A percentile compares a stretch with the other conserved stretches of the same genome.
phyloP scores from a whole-genome alignment of 2,797 vertebrate species.

The Pelodytes ibericus region DNA sequence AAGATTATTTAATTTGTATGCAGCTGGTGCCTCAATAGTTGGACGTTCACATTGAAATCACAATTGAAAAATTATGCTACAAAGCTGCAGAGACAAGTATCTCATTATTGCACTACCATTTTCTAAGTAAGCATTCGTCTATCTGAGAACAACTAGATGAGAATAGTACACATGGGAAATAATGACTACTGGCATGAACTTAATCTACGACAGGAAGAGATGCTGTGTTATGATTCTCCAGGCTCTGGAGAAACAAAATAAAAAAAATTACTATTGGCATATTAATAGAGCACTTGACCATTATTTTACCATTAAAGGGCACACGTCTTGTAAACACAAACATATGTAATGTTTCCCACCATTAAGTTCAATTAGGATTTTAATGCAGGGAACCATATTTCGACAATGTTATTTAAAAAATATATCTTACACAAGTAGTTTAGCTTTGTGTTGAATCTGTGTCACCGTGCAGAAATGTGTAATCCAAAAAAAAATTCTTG shows the following conservation, averaged over 20 bases:
- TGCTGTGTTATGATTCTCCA: slow-evolving; percentile 7
- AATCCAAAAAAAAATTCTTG: too few species aligned
- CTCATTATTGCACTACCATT: slow-evolving; percentile 12
- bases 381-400: too few species aligned
- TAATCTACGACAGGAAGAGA: not conserved
- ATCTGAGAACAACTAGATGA: not conserved
- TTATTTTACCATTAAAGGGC: not conserved
- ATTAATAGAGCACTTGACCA: slow-evolving; percentile 5
- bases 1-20: not conserved
- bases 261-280: too few species aligned
- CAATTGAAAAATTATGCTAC: slow-evolving; percentile 1
- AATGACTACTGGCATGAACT: slow-evolving; percentile 5
- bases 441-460: too few species aligned
- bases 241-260: slow-evolving; percentile 1
- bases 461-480: too few species aligned
- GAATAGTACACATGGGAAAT: slow-evolving; percentile 35
- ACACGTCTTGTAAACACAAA: slow-evolving; percentile 4
- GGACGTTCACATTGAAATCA: not conserved
- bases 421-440: too few species aligned
- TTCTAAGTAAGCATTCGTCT: slow-evolving; percentile 19
- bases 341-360: not conserved
- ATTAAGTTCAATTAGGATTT: too few species aligned
- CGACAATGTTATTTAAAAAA: too few species aligned
- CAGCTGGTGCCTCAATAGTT: not conserved
- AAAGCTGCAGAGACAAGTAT: slow-evolving; percentile 1